Conservation (phyloP, 2,797 vertebrate species). For the Diplodus puntazzo region DNA sequence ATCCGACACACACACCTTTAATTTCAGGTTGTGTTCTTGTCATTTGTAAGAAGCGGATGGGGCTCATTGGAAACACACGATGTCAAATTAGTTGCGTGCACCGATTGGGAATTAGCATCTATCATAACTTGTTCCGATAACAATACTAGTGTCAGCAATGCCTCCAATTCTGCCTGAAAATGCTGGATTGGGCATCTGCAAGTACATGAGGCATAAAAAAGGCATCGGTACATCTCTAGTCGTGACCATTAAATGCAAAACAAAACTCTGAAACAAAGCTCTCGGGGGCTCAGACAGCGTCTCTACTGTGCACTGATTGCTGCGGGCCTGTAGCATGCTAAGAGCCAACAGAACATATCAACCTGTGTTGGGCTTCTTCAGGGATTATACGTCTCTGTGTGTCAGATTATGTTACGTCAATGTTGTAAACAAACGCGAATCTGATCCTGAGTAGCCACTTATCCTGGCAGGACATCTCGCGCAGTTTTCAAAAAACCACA, state of each 20-base stretch:
- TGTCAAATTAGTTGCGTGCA: neutral
- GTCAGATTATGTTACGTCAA: constrained; percentile 1
- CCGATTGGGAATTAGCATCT: neutral
- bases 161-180: no score
- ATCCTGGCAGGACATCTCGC: constrained; percentile 11
- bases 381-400: neutral
- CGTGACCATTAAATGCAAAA: neutral
- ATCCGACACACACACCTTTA: no score
- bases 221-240: no score
- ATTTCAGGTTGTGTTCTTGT: no score
- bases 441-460: constrained; percentile 16
- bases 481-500: neutral
- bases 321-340: neutral
- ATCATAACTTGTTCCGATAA: no score
- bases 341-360: neutral
- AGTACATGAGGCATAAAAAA: no score
- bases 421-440: constrained; percentile 17
- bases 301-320: neutral
- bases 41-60: no score
- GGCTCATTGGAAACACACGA: neutral
- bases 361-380: neutral
- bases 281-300: neutral
- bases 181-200: no score
- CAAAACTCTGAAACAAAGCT: neutral
- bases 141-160: no score